Conservation (phyloP, 2,113 vertebrate genomes). For the Hoplias malabaricus region DNA sequence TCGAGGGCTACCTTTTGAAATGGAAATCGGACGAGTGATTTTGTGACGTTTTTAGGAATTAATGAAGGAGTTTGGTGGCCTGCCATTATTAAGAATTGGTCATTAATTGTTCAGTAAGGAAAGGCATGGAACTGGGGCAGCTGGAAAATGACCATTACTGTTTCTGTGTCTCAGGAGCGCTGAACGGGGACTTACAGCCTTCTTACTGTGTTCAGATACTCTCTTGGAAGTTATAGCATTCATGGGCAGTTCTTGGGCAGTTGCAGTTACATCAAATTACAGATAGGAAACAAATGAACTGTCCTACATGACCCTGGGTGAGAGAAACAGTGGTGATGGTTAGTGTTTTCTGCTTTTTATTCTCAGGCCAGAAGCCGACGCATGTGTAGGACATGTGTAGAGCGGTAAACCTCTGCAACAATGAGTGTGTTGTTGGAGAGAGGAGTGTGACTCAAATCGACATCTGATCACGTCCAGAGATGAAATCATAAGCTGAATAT, state of each 20-base stretch:
- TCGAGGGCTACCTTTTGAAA: slow-evolving; percentile 64
- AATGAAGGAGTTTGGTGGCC: slow-evolving; percentile 49
- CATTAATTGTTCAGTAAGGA: slow-evolving; percentile 53
- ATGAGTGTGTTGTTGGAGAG: slow-evolving; percentile 29
- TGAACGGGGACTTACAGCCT: neutral
- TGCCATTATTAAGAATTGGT: slow-evolving; percentile 33
- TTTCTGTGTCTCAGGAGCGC: neutral
- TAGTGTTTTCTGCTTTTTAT: neutral
- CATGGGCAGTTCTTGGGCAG: too few species aligned
- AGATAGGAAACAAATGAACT: too few species aligned
- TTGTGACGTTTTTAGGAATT: slow-evolving; percentile 45
- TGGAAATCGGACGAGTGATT: slow-evolving; percentile 65
- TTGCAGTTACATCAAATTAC: too few species aligned
- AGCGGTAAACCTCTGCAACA: slow-evolving; percentile 9
- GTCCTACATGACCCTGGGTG: neutral
- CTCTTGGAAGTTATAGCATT: too few species aligned
- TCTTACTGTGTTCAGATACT: too few species aligned
- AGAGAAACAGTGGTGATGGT: neutral
- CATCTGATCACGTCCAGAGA: slow-evolving; percentile 22
- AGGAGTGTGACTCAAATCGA: slow-evolving; percentile 23
- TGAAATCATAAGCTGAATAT: slow-evolving; percentile 32
- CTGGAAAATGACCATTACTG: neutral
- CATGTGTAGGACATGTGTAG: neutral
- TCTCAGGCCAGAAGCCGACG: neutral
- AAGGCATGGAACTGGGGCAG: slow-evolving; percentile 49